Percentiles rank a stretch among this genome's conserved stretches.
Conservation (phyloP, 2,888 invertebrate species). For the Plagiodera versicolora region DNA sequence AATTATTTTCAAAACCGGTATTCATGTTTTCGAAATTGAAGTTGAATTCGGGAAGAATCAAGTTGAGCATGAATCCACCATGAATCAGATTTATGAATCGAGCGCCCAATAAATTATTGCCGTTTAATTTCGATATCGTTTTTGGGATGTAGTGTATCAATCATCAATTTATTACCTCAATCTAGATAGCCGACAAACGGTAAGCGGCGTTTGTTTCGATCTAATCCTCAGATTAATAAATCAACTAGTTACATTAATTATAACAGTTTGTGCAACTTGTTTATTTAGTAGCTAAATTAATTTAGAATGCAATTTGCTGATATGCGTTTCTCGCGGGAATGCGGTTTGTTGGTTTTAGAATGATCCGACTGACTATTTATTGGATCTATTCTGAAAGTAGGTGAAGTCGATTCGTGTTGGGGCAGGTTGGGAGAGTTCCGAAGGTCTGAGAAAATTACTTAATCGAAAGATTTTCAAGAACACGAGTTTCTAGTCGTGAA, state of each 20-base stretch:
- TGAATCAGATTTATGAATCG: neutral
- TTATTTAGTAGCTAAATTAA: conserved; percentile 25
- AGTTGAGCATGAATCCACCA: too few species aligned
- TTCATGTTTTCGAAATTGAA: too few species aligned
- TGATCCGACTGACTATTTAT: conserved; percentile 13
- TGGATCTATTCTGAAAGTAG: conserved; percentile 18
- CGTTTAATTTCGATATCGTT: neutral
- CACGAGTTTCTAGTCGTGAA: too few species aligned
- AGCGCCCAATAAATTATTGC: neutral
- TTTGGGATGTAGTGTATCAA: neutral
- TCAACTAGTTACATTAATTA: conserved; percentile 23
- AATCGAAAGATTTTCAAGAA: too few species aligned
- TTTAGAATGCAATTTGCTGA: conserved; percentile 25
- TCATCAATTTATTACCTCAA: conserved; percentile 12
- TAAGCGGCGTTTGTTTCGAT: conserved; percentile 16
- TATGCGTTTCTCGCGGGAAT: conserved; percentile 19
- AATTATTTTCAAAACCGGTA: too few species aligned
- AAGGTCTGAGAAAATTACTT: neutral
- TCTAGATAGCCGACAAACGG: conserved; percentile 21
- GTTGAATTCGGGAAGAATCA: too few species aligned
- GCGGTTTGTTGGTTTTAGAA: conserved; percentile 16
- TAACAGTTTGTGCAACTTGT: conserved; percentile 28
- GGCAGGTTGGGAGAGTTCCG: conserved; percentile 14
- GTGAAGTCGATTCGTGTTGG: conserved; percentile 14
- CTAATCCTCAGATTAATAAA: conserved; percentile 14